These are phyloP conservation scores for Bolinopsis microptera DNA, from an alignment of 37 sponge, comb jelly and placozoan genomes.

Conservation along the genomic window DNA sequence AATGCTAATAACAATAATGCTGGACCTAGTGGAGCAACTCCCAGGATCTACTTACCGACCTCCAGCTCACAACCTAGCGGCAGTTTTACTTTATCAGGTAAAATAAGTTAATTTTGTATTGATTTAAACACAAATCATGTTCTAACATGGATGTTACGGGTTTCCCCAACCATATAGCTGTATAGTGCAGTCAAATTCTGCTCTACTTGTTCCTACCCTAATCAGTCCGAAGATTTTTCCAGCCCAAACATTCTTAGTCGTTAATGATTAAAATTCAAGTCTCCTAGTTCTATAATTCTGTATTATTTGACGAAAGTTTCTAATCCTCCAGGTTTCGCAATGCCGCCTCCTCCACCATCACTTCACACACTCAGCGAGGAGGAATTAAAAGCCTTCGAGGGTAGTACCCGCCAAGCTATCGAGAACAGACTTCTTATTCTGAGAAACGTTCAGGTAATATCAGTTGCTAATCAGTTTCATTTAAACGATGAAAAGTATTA, in stretches of 20 bases:
- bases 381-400: conserved; percentile 81
- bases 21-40: background rate
- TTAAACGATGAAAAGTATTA: too few species aligned
- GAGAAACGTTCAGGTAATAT: conserved; percentile 75
- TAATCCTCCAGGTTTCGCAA: conserved; percentile 62
- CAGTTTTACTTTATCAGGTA: background rate
- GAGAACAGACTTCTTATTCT: conserved; percentile 87
- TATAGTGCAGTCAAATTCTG: too few species aligned
- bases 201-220: too few species aligned
- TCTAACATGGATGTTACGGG: too few species aligned
- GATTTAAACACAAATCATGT: background rate
- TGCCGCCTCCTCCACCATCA: conserved; percentile 57
- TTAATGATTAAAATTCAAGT: too few species aligned
- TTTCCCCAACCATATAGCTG: too few species aligned
- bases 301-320: too few species aligned
- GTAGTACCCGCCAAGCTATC: conserved; percentile 79
- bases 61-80: background rate
- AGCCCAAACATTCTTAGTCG: too few species aligned
- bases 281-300: too few species aligned
- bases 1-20: background rate
- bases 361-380: conserved; percentile 74
- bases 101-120: background rate
- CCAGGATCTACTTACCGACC: conserved; percentile 10
- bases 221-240: too few species aligned
- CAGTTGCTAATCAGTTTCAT: too few species aligned